A percentile compares a stretch with the other conserved stretches of the same genome.
Conservation (phyloP, 2,113 vertebrate species). For the Lathamus discolor region DNA sequence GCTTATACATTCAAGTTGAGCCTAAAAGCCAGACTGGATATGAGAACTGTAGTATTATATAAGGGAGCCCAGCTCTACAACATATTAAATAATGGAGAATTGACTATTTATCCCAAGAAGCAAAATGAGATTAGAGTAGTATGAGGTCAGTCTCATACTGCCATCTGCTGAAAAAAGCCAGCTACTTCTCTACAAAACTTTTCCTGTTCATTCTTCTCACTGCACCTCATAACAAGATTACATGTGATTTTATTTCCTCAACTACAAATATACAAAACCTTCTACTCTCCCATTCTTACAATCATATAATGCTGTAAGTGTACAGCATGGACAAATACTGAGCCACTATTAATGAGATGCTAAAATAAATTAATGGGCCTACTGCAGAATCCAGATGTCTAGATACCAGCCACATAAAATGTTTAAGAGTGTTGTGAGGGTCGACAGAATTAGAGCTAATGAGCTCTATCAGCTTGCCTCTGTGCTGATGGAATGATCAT, state of each 20-base stretch:
- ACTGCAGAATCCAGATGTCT: background rate
- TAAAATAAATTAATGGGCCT: background rate
- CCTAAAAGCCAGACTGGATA: background rate
- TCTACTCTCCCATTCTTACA: background rate
- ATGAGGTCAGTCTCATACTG: conserved; percentile 17
- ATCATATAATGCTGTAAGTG: background rate
- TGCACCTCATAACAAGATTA: background rate
- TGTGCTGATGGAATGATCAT: background rate
- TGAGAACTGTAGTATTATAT: background rate
- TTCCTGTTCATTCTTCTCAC: background rate
- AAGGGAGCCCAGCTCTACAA: background rate
- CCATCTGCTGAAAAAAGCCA: conserved; percentile 67
- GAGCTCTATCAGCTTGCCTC: background rate
- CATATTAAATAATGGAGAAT: background rate
- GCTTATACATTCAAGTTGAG: background rate
- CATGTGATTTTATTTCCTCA: background rate
- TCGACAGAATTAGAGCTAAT: background rate
- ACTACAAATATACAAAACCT: background rate
- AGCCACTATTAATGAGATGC: background rate
- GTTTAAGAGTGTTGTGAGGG: background rate
- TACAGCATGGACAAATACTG: background rate
- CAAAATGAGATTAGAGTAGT: background rate
- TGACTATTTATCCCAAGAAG: background rate
- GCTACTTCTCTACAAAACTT: background rate
- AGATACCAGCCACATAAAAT: background rate